These are phyloP conservation scores for Campylorhamphus procurvoides DNA, from an alignment of 2,113 vertebrate species.

Conservation along the genomic window DNA sequence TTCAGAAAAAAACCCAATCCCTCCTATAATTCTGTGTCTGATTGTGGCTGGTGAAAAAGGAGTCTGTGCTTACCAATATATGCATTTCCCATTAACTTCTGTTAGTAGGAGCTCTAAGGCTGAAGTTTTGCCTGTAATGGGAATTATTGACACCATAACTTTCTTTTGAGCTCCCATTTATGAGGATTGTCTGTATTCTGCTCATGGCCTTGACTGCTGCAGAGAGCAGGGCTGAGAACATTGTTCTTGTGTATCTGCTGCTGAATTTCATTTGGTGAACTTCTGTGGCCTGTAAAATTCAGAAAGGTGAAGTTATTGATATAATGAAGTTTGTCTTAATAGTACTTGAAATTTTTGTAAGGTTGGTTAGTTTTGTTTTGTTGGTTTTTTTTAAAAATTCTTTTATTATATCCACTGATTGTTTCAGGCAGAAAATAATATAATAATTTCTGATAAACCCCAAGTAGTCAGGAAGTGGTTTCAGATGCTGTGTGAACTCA, in stretches of 20 bases:
- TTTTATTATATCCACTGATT: not conserved
- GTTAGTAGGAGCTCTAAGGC: not conserved
- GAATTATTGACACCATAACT: not conserved
- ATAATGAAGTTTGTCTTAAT: not conserved
- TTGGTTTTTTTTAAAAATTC: accelerated
- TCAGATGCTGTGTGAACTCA: not conserved
- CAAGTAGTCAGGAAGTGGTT: not conserved
- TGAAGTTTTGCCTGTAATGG: not conserved
- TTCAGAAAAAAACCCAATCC: not conserved
- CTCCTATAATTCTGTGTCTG: not conserved
- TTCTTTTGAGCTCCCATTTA: not conserved
- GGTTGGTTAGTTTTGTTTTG: no score
- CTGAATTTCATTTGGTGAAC: not conserved
- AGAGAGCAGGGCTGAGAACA: not conserved
- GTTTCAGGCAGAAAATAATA: not conserved
- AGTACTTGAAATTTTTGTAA: not conserved
- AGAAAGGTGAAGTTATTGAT: not conserved
- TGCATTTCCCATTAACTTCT: not conserved
- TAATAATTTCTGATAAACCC: not conserved
- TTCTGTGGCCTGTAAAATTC: not conserved
- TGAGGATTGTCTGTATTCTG: not conserved
- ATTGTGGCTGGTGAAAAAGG: not conserved
- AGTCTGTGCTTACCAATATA: not conserved
- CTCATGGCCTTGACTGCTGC: not conserved
- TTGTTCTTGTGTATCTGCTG: not conserved